These are phyloP conservation scores for Passer domesticus DNA, from an alignment of 2,113 vertebrate genomes.

Conservation along the genomic window DNA sequence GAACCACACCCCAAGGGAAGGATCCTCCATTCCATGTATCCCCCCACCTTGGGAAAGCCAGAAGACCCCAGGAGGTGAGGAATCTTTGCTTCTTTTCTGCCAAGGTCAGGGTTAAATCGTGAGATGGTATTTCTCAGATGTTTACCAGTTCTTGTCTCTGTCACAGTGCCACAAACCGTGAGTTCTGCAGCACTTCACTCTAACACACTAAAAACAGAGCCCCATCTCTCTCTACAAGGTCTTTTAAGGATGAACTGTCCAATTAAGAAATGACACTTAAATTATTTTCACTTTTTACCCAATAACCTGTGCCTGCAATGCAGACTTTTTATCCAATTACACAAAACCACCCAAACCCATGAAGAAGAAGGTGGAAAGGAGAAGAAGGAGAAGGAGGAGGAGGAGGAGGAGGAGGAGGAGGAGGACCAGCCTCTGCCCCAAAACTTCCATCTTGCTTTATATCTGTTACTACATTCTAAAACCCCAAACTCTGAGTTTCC, in stretches of 20 bases:
- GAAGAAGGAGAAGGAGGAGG: too few species aligned
- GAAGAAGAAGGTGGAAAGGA: background rate
- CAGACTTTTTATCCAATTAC: background rate
- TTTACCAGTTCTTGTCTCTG: too few species aligned
- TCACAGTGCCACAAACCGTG: background rate
- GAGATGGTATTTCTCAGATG: too few species aligned
- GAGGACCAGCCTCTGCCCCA: background rate
- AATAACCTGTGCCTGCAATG: background rate
- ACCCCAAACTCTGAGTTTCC: too few species aligned
- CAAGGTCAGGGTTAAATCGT: too few species aligned
- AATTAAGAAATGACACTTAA: background rate
- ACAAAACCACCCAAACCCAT: background rate
- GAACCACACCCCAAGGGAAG: too few species aligned
- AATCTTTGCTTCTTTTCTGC: background rate
- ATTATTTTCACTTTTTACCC: background rate
- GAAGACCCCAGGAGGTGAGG: background rate
- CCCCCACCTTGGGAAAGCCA: background rate
- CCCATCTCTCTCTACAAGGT: background rate
- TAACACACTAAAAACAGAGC: background rate
- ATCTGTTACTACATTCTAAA: background rate
- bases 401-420: too few species aligned
- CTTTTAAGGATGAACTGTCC: too few species aligned
- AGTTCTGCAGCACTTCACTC: background rate
- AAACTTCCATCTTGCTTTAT: background rate
- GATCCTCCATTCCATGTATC: background rate